phyloP scores from a whole-genome alignment of 2,113 vertebrate genomes.

The Piprites chloris region DNA sequence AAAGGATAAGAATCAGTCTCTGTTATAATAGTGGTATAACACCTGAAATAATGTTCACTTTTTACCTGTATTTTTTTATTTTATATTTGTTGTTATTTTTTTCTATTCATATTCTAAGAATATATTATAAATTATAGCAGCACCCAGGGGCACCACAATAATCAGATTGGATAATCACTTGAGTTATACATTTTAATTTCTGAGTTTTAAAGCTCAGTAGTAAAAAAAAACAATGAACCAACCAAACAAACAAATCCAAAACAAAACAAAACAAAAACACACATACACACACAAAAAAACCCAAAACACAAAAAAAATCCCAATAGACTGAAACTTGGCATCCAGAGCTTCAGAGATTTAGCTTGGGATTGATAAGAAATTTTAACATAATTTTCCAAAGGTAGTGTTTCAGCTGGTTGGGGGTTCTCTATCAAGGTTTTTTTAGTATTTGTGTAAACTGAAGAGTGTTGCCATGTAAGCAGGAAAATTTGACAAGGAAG shows the following conservation, averaged over 20 bases:
- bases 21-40: neutral
- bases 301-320: too few species aligned
- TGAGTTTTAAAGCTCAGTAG: neutral
- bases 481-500: neutral
- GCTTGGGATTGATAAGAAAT: neutral
- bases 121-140: neutral
- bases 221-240: neutral
- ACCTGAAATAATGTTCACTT: neutral
- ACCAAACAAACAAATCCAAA: too few species aligned
- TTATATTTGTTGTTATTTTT: neutral
- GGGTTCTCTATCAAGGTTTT: neutral
- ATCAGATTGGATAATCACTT: neutral
- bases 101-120: neutral
- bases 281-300: too few species aligned
- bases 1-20: neutral
- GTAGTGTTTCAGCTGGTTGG: neutral
- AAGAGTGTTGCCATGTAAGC: neutral
- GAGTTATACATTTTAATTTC: neutral
- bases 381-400: neutral
- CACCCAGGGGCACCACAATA: neutral
- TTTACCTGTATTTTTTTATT: neutral
- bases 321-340: neutral
- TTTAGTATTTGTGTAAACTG: neutral
- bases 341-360: neutral
- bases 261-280: too few species aligned